Base-by-base conservation (phyloP, 1,140 invertebrate genomes). In the Drosophila orosa region DNA sequence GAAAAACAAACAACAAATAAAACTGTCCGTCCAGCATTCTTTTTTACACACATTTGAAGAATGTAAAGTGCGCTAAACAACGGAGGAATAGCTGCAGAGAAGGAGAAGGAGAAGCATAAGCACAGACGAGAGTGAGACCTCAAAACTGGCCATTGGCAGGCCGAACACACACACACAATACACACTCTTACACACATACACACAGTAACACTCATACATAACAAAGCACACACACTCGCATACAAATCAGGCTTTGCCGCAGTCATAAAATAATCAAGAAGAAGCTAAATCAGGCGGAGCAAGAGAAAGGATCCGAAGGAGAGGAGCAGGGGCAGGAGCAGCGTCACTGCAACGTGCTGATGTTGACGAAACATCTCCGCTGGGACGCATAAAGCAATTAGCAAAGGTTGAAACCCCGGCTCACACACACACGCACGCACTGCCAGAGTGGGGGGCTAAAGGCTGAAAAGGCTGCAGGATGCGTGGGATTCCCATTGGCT, bases 201-300 rank as follows among this genome's bases (percentile, higher is more conserved):
- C 54, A 71, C 62, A 45, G 33, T 24, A 24, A 52, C 22, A 37
- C 25, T 48, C 62, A 61, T 15, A 48, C 37, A 35, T 10, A 61
- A 59, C 65, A 74, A 44, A 59, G 35, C 48, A 62, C 47, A 72
- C 55, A 42, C 72, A 71, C 45, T 37, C 15, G 66, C 65, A 80
- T 58, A 67, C 33, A 57, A 42, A 66, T 45, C 54, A 57, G 48
- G 63, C 69, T 75, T 89, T 84, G 83, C 84, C 84, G 80, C 77
- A 89, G 84, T 87, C 84, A 87, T 87, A 87, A 87, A 87, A 87
- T 87, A 87, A 87, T 89, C 84, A 87, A 90, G 85, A 86, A 80
- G 78, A 50, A 76, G 78, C 58, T 60, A 75, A 79, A 74, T 72
- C 58, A 76, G 69, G 56, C 74, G 55, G 47, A 75, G 39, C 22